Base-by-base conservation (phyloP, 2,113 vertebrate genomes). In the Neofelis nebulosa region DNA sequence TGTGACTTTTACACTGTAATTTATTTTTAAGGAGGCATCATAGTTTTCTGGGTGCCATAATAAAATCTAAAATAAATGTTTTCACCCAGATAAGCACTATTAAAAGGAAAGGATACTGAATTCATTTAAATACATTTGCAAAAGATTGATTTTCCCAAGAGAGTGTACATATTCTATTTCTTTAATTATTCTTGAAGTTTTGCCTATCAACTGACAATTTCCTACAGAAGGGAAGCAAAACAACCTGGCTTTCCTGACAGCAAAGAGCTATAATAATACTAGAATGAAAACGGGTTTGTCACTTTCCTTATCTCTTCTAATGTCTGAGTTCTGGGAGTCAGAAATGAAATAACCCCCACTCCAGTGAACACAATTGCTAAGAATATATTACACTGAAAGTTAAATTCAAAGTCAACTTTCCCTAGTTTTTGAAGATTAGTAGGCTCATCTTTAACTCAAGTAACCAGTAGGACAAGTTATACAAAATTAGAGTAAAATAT, bases 151-250 rank as follows among this genome's bases (percentile, higher is more conserved):
- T 98, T 93, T 88, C 97, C 89, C 97, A 94, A 19, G 92, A 89
- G 97, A 98, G 94, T 97, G 74, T 97, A 92, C 68, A 88, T 93
- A 95, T 85, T 61, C 95, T 92, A 93, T 98, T 98, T 97, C 98
- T 97, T 97, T 98, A 99, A 99, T 99, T 99, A 98, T 98, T 98
- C 92, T 94, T 98, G 98, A 99, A 98, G 98, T 98, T 99, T 98
- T 98, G 97, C 97, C 98, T 98, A 98, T 98, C 98, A 98, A 94
- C 97, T 98, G 98, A 98, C 98, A 98, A 97, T 98, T 98, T 98
- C 80, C 95, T 94, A 66, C 90, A 98, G 97, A 98, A 98, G 31
- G 50, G 74, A 98, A 98, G 97, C 16, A 98, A 98, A 99, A 97
- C 92, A 98, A 55, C 96, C 96, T 97, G 96, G 91, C 87, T 98